Conservation (phyloP, 2,113 vertebrate species). For the Carettochelys insculpta region DNA sequence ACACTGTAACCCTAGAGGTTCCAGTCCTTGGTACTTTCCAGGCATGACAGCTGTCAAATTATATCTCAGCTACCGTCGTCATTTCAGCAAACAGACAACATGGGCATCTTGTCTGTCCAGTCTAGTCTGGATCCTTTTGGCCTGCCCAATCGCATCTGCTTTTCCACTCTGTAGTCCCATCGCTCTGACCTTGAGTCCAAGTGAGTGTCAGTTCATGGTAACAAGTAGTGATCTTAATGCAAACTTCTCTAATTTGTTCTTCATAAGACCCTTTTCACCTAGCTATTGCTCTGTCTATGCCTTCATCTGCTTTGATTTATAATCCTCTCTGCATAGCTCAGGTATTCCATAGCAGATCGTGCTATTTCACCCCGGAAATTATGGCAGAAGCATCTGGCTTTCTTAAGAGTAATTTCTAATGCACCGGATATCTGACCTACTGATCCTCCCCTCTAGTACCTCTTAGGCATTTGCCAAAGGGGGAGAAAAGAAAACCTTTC, state of each 20-base stretch:
- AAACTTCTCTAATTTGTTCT: not conserved
- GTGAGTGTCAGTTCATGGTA: not conserved
- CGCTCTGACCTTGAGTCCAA: not conserved
- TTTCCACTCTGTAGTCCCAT: not conserved
- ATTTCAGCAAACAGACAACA: rapidly evolving
- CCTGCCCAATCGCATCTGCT: not conserved
- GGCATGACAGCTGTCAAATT: not conserved
- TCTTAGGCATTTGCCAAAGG: not conserved
- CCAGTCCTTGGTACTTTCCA: not conserved
- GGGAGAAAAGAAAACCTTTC: rapidly evolving
- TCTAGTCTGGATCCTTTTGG: not conserved
- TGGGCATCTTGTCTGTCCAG: rapidly evolving
- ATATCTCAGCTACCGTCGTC: not conserved
- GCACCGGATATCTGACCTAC: not conserved
- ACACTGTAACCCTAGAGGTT: too few species aligned
- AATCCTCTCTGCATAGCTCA: not conserved
- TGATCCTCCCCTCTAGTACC: not conserved
- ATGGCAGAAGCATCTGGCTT: slow-evolving; percentile 2
- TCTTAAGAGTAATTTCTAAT: not conserved
- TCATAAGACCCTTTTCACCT: not conserved
- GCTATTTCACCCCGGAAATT: slow-evolving; percentile 12
- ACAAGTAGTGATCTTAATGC: not conserved
- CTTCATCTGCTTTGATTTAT: not conserved
- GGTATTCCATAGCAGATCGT: not conserved
- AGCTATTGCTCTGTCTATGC: not conserved